phyloP scores from a whole-genome alignment of 35 echinoderm and acorn worm species.

The Lytechinus variegatus region DNA sequence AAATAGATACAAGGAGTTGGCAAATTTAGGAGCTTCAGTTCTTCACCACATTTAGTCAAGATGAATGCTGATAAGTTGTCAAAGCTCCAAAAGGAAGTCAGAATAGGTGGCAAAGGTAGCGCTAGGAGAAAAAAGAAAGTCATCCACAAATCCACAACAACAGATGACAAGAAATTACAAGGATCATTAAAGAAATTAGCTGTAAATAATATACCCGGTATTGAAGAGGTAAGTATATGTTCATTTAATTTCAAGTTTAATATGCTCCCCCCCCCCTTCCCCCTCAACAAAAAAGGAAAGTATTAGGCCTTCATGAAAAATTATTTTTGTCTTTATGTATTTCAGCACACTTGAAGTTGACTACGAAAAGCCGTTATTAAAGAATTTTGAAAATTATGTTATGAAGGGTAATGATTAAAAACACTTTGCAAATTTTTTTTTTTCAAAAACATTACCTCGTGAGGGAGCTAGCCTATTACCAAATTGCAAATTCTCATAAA shows the following conservation, averaged over 20 bases:
- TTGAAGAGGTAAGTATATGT: slow-evolving; percentile 85
- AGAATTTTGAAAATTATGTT: too few species aligned
- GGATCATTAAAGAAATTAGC: slow-evolving; percentile 82
- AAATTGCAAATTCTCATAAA: too few species aligned
- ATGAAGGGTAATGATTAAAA: too few species aligned
- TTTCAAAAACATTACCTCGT: too few species aligned
- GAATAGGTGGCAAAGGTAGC: slow-evolving; percentile 95
- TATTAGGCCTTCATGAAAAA: too few species aligned
- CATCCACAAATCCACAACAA: slow-evolving; percentile 87
- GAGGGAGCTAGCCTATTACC: too few species aligned
- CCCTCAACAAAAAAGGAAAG: neutral
- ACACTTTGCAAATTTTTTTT: too few species aligned
- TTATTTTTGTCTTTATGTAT: too few species aligned
- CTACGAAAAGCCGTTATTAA: too few species aligned
- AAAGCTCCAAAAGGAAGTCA: slow-evolving; percentile 82
- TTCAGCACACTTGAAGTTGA: too few species aligned
- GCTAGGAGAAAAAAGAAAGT: slow-evolving; percentile 97
- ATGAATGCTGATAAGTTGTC: slow-evolving; percentile 93
- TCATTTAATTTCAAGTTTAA: neutral
- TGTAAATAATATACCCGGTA: slow-evolving; percentile 94
- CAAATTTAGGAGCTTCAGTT: neutral
- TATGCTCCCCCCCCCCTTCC: too few species aligned
- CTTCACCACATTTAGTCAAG: neutral
- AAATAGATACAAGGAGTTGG: neutral
- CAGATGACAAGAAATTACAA: slow-evolving; percentile 93